Evolutionary conservation across 2,113 vertebrate species (phyloP).

Genomic region (Pangasianodon hypophthalmus): DNA sequence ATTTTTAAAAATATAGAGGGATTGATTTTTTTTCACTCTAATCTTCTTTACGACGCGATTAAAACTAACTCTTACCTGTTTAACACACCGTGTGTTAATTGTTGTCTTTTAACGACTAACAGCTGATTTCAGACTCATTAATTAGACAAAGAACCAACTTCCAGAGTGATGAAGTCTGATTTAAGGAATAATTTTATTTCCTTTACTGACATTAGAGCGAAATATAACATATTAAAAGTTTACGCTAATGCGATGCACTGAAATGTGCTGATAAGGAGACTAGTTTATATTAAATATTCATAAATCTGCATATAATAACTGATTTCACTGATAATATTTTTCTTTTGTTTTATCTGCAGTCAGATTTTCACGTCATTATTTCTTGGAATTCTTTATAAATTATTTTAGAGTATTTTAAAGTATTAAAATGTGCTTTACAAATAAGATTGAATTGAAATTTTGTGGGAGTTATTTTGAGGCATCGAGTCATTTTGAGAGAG

Average conservation of each 20-base stretch:
- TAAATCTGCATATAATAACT: neutral
- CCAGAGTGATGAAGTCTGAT: neutral
- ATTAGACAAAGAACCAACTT: neutral
- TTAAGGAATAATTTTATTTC: neutral
- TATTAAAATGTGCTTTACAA: neutral
- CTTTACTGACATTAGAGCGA: neutral
- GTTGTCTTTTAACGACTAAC: neutral
- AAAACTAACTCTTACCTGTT: neutral
- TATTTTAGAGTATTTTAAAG: neutral
- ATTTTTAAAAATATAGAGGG: neutral
- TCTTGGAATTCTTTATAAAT: neutral
- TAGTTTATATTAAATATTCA: neutral
- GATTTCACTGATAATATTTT: neutral
- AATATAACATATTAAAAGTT: neutral
- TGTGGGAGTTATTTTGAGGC: neutral
- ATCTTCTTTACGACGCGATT: neutral
- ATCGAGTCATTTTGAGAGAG: neutral
- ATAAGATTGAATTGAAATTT: neutral
- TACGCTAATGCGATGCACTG: neutral
- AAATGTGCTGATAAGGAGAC: neutral
- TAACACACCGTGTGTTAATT: neutral
- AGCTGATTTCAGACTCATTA: neutral
- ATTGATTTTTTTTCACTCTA: neutral
- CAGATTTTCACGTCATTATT: neutral
- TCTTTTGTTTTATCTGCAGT: neutral